phyloP scores from a whole-genome alignment of 2,888 invertebrate species.

The Ormyrus nitidulus region DNA sequence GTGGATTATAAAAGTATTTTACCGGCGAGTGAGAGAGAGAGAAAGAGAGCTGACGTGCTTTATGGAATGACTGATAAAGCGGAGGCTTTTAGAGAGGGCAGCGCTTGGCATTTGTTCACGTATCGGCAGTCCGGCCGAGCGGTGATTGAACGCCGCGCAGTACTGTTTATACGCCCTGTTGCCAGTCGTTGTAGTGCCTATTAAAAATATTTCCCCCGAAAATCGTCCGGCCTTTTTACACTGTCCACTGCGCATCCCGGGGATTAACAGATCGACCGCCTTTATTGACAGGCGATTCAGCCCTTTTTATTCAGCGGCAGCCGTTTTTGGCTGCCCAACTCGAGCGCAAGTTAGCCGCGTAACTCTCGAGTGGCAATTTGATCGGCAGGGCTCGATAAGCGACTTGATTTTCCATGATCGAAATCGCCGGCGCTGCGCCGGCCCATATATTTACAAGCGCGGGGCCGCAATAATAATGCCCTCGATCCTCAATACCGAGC shows the following conservation, averaged over 20 bases:
- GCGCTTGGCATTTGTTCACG: background rate
- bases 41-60: background rate
- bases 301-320: background rate
- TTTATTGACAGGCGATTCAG: background rate
- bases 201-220: too few species aligned
- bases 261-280: background rate
- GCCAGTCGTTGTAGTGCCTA: background rate
- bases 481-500: slow-evolving; percentile 11
- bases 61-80: slow-evolving; percentile 19
- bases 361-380: background rate
- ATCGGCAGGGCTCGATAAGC: background rate
- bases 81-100: background rate
- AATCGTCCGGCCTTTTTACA: background rate
- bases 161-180: background rate
- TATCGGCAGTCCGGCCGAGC: background rate
- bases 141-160: background rate
- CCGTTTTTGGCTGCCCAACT: background rate
- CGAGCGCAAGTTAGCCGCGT: slow-evolving; percentile 10
- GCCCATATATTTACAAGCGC: slow-evolving; percentile 18
- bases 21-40: too few species aligned
- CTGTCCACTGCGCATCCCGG: background rate
- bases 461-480: slow-evolving; percentile 22
- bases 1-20: background rate
- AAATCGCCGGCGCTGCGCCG: background rate
- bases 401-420: slow-evolving; percentile 20